These are phyloP conservation scores for Trypoxylus dichotomus DNA, from an alignment of 1,140 invertebrate genomes.

Conservation along the genomic window DNA sequence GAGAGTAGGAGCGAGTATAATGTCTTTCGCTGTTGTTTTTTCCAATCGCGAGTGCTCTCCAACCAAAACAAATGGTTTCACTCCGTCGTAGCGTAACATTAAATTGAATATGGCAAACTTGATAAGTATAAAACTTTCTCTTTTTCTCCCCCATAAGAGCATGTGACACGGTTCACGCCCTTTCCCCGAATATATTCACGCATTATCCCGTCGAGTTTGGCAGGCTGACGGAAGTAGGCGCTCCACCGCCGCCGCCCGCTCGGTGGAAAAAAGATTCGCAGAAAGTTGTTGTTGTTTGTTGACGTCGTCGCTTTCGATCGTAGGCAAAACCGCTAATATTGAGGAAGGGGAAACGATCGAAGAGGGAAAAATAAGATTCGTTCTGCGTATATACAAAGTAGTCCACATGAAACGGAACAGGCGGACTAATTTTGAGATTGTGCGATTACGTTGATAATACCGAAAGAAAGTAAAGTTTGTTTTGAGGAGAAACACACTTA, in stretches of 20 bases:
- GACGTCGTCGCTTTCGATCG: too few relatives aligned
- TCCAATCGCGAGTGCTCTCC: background rate
- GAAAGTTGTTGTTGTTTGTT: background rate
- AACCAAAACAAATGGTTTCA: background rate
- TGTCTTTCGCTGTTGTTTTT: background rate
- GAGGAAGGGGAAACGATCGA: too few relatives aligned
- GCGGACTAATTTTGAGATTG: too few relatives aligned
- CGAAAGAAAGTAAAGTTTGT: too few relatives aligned
- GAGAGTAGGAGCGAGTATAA: too few relatives aligned
- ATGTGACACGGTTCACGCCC: background rate
- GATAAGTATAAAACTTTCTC: slow-evolving; percentile 6
- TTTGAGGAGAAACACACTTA: too few relatives aligned
- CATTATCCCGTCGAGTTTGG: background rate
- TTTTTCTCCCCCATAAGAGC: background rate
- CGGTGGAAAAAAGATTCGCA: background rate
- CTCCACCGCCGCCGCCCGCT: too few relatives aligned
- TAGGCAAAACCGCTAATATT: too few relatives aligned
- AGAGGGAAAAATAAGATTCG: too few relatives aligned
- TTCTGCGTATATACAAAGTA: too few relatives aligned
- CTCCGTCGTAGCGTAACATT: slow-evolving; percentile 2
- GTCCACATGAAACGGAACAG: too few relatives aligned
- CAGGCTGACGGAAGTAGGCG: background rate
- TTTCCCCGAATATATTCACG: background rate
- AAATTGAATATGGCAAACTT: slow-evolving; percentile 5
- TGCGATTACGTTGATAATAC: too few relatives aligned